These are phyloP conservation scores for Marasmarcha lunaedactyla DNA, from an alignment of 2,888 invertebrate genomes.

Conservation along the genomic window DNA sequence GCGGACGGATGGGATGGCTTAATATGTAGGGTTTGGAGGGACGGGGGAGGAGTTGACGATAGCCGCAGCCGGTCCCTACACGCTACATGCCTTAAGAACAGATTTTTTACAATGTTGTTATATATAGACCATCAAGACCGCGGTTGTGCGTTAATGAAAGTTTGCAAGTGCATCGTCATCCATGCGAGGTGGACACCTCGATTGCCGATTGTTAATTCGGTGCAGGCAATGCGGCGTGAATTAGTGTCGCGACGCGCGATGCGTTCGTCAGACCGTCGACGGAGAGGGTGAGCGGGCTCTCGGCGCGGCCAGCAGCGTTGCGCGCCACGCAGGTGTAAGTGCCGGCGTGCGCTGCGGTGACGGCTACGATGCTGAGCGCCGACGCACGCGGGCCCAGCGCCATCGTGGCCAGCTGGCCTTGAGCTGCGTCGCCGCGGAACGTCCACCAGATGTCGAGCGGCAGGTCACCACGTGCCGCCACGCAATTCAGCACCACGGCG, in stretches of 20 bases:
- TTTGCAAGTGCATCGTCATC: too few species aligned
- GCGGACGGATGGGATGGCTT: conserved; percentile 8
- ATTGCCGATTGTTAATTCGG: too few species aligned
- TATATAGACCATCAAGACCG: neutral
- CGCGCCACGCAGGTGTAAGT: conserved; percentile 76
- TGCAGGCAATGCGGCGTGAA: neutral
- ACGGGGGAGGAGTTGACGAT: conserved; percentile 56
- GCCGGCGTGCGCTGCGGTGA: conserved; percentile 74
- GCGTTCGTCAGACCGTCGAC: conserved; percentile 79
- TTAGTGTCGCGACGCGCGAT: neutral
- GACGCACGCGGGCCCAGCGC: conserved; percentile 72
- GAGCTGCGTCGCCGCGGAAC: conserved; percentile 74
- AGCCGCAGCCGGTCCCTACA: conserved; percentile 64
- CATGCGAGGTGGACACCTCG: too few species aligned
- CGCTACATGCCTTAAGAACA: conserved; percentile 14
- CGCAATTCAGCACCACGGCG: conserved; percentile 61
- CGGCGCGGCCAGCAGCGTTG: conserved; percentile 73
- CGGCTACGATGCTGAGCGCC: conserved; percentile 75
- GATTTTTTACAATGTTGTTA: neutral
- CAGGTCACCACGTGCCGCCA: conserved; percentile 75
- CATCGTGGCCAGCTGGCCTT: conserved; percentile 62
- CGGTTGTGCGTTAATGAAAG: too few species aligned
- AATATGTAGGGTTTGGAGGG: conserved; percentile 37
- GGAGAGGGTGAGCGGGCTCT: conserved; percentile 71
- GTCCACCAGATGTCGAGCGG: conserved; percentile 81